Evolutionary conservation across 2,888 invertebrate species (phyloP).

Genomic region (Machimus rusticus): DNA sequence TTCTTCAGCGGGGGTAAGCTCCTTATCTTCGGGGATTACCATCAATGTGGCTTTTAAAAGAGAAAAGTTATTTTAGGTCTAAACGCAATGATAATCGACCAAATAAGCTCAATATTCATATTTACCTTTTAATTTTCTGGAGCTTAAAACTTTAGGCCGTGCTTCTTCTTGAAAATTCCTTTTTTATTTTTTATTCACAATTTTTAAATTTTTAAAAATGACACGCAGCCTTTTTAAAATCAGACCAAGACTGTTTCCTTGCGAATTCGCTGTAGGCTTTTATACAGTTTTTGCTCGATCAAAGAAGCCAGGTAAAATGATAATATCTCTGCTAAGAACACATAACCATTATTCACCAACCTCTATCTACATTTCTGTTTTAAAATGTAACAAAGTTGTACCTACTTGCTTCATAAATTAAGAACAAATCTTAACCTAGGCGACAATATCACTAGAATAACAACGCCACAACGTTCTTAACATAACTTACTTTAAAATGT

Average conservation of each 20-base stretch:
- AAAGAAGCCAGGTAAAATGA: neutral
- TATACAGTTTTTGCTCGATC: neutral
- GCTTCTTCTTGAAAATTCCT: too few species aligned
- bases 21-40: neutral
- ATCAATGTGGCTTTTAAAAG: neutral
- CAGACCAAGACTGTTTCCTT: neutral
- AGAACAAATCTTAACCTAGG: neutral
- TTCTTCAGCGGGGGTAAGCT: neutral
- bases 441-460: neutral
- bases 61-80: too few species aligned
- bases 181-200: too few species aligned
- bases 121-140: too few species aligned
- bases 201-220: too few species aligned
- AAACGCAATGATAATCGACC: too few species aligned
- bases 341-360: too few species aligned
- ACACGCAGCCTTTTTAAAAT: neutral
- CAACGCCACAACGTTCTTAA: neutral
- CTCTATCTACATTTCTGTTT: too few species aligned
- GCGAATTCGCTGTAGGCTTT: neutral
- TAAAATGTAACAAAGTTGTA: neutral
- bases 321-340: neutral
- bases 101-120: too few species aligned
- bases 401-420: neutral
- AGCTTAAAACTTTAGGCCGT: too few species aligned
- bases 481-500: neutral